Evolutionary conservation across 2,888 invertebrate genomes (phyloP).

Genomic region (Bibio marci): DNA sequence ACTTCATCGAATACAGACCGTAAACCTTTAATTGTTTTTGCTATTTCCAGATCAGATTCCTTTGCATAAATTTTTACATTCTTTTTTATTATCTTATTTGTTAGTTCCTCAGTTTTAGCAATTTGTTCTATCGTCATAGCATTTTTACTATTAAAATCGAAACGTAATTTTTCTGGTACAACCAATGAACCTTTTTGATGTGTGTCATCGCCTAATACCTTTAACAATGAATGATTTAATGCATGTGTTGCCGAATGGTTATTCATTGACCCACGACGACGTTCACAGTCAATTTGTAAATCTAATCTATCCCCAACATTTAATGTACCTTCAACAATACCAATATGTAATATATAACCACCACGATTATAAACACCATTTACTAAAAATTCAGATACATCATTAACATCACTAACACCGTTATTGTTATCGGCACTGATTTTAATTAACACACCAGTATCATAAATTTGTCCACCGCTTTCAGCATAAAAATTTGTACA

Average conservation of each 20-base stretch:
- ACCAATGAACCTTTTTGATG: conserved; percentile 96
- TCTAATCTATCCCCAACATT: conserved; percentile 70
- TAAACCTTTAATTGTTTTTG: conserved; percentile 81
- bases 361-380: conserved; percentile 88
- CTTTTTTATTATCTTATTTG: conserved; percentile 54
- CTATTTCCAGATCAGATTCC: conserved; percentile 63
- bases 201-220: conserved; percentile 76
- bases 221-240: conserved; percentile 82
- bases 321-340: conserved; percentile 69
- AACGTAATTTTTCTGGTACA: conserved; percentile 88
- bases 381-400: conserved; percentile 83
- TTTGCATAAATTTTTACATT: conserved; percentile 77
- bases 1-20: conserved; percentile 98
- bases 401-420: conserved; percentile 31
- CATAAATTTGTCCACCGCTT: conserved; percentile 96
- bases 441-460: conserved; percentile 83
- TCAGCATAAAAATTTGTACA: conserved; percentile 95
- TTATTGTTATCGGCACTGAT: no score
- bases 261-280: conserved; percentile 89
- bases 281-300: conserved; percentile 64
- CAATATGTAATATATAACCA: conserved; percentile 89
- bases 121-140: conserved; percentile 83
- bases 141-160: conserved; percentile 91
- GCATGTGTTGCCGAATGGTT: conserved; percentile 98
- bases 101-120: conserved; percentile 64